Base-by-base conservation (phyloP, 2,888 invertebrate genomes). In the Leptarthrus brevirostris region DNA sequence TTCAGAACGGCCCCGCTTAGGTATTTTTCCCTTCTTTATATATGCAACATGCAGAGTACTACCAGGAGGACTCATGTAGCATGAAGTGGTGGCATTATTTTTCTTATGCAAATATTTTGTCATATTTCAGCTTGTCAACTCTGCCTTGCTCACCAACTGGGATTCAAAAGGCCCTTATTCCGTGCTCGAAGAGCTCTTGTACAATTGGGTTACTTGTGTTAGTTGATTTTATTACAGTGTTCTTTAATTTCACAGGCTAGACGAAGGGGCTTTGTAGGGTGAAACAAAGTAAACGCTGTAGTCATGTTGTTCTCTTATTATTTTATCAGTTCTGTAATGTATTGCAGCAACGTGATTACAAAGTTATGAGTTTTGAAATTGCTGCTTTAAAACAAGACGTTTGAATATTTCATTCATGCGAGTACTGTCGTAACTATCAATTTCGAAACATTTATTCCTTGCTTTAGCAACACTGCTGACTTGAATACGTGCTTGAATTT, bases 21-120 rank as follows among this genome's bases (percentile, higher is more conserved):
- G 61, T 61, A 36, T n/a, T 8, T 56, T 6, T 34, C n/a, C 18
- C 16, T 18, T 16, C 40, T 66, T 66, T 66, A 66, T 24, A 26
- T 47, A 66, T 66, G 66, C 44, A 66, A 66, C 49, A 47, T 49
- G 49, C 49, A 44, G 66, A 22, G 24, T 66, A 47, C 18, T 40
- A 40, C n/a, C 40, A 20, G n/a, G n/a, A 40, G 40, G 22, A 40
- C 61, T 61, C 40, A 61, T 40, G 69, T 49, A 69, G 69, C 49
- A 30, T 49, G 49, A 69, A 69, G 26, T 52, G 70, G 52, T 53
- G 18, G 70, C 49, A 34, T 70, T 36, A 70, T 70, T 52, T 70
- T 70, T 70, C 70, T 70, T 70, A 70, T 70, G 70, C 53, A 70
- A 70, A 70, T 70, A 70, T 70, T 70, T 70, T 70, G 53, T 70